A percentile compares a stretch with the other conserved stretches of the same genome.
Evolutionary conservation across 2,113 vertebrate genomes (phyloP).

Genomic region (Engraulis encrasicolus): DNA sequence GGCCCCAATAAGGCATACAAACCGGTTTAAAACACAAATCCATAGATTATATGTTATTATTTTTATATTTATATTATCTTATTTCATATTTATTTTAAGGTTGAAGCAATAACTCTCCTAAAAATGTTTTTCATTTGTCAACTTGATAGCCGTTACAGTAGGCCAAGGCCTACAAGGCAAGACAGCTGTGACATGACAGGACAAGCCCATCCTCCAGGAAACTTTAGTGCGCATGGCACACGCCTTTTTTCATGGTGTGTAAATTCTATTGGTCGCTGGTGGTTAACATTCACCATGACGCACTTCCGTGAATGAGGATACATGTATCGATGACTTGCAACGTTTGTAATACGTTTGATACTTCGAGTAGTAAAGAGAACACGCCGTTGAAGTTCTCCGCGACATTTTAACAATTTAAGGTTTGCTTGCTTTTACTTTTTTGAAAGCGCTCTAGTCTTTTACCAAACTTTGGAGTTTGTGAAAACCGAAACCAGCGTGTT

Average conservation of each 20-base stretch:
- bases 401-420: too few relatives aligned
- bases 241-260: not conserved
- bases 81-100: not conserved
- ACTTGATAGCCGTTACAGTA: not conserved
- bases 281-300: not conserved
- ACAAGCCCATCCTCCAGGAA: not conserved
- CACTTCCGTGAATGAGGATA: not conserved
- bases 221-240: not conserved
- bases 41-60: too few relatives aligned
- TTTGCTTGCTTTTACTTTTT: not conserved
- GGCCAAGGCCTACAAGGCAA: not conserved
- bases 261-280: not conserved
- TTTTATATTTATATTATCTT: too few relatives aligned
- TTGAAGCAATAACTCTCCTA: too few relatives aligned
- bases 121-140: too few relatives aligned
- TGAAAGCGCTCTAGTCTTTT: not conserved
- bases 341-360: not conserved
- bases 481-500: not conserved
- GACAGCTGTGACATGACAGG: not conserved
- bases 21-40: too few relatives aligned
- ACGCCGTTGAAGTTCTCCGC: too few relatives aligned
- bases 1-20: too few relatives aligned
- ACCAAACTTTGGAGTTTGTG: not conserved
- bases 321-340: constrained; percentile 8
- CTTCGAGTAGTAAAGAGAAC: too few relatives aligned